Evolutionary conservation across 2,888 invertebrate species (phyloP).

Genomic region (Drosophila paramelanica): DNA sequence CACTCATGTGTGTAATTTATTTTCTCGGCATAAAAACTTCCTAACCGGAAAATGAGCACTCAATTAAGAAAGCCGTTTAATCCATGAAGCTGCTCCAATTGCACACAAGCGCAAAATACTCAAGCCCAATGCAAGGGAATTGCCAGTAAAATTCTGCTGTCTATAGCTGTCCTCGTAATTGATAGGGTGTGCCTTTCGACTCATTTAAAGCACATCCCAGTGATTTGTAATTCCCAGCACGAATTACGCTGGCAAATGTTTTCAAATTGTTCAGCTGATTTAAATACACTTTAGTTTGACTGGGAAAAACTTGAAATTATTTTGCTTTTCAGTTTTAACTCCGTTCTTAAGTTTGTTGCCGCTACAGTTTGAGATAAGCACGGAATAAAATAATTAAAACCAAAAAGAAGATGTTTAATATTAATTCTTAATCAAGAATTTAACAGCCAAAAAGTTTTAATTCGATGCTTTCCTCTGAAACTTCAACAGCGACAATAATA

Average conservation of each 20-base stretch:
- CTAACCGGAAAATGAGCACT: conserved; percentile 81
- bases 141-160: conserved; percentile 53
- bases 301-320: neutral
- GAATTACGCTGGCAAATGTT: conserved; percentile 64
- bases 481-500: neutral
- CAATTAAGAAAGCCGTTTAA: conserved; percentile 79
- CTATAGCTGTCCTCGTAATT: conserved; percentile 50
- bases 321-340: neutral
- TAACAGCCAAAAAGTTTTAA: too few relatives aligned
- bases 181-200: conserved; percentile 72
- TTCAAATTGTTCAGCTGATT: conserved; percentile 29
- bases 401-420: too few relatives aligned
- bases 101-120: conserved; percentile 34
- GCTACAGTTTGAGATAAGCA: too few relatives aligned
- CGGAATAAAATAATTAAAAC: too few relatives aligned
- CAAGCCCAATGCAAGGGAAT: conserved; percentile 16
- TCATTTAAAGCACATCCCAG: conserved; percentile 72
- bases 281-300: conserved; percentile 14
- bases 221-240: conserved; percentile 75
- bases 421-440: too few relatives aligned
- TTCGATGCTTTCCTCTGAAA: neutral
- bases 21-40: conserved; percentile 80
- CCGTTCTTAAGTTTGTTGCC: too few relatives aligned
- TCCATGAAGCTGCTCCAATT: conserved; percentile 66
- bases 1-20: conserved; percentile 81